A percentile compares a stretch with the other conserved stretches of the same genome.
These are phyloP conservation scores for Machimus rusticus DNA, from an alignment of 2,888 invertebrate genomes.

Conservation along the genomic window DNA sequence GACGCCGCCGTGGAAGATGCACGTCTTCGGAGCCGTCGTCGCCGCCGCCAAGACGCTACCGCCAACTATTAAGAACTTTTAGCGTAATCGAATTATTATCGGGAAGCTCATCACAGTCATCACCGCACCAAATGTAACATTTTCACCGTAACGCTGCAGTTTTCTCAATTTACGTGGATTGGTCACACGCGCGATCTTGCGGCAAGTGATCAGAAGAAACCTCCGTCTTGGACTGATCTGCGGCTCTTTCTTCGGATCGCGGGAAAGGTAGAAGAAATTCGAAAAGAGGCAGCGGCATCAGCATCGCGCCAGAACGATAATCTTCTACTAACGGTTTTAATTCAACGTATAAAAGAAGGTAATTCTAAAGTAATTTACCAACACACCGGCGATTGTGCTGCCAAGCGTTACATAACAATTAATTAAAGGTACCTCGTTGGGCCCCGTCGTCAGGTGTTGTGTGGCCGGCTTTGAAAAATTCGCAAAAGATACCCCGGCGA, in stretches of 20 bases:
- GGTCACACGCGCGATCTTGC: not conserved
- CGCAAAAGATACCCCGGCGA: not conserved
- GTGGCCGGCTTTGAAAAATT: not conserved
- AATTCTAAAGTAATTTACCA: conserved; percentile 43
- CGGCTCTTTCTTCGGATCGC: conserved; percentile 16
- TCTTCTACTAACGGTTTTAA: conserved; percentile 43
- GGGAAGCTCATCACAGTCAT: not conserved
- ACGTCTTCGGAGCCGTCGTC: not conserved
- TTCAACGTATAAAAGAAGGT: conserved; percentile 35
- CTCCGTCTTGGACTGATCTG: conserved; percentile 4
- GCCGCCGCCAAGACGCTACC: not conserved
- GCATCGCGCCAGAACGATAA: conserved; percentile 20
- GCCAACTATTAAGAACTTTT: conserved; percentile 35
- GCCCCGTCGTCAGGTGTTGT: conserved; percentile 10
- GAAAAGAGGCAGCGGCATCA: conserved; percentile 10
- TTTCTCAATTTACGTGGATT: not conserved
- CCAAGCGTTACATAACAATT: conserved; percentile 43
- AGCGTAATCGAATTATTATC: conserved; percentile 26
- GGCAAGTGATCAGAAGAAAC: conserved; percentile 32
- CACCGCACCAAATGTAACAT: not conserved
- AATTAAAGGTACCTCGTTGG: conserved; percentile 37
- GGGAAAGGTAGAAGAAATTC: not conserved
- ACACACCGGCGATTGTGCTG: conserved; percentile 31
- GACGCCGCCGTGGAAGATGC: not conserved
- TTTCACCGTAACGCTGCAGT: not conserved